Conservation (phyloP, 2,888 invertebrate species). For the Andrena bucephala region DNA sequence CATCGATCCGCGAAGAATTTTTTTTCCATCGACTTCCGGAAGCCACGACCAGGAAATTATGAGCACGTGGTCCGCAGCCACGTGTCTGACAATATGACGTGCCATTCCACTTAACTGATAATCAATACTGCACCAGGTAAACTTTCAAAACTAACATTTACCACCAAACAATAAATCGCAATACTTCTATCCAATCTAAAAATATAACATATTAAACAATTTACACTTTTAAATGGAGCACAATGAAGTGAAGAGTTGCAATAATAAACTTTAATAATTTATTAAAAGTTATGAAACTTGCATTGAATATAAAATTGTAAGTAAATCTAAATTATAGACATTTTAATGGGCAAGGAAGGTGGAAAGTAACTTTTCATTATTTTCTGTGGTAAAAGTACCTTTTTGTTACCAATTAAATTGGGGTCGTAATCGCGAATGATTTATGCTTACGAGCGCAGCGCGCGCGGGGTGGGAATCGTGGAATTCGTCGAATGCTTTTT, state of each 20-base stretch:
- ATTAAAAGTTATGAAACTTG: too few relatives aligned
- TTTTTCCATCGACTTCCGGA: slow-evolving; percentile 78
- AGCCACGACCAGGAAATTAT: slow-evolving; percentile 80
- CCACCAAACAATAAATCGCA: not conserved
- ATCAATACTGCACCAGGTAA: slow-evolving; percentile 6
- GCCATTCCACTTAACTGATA: slow-evolving; percentile 27
- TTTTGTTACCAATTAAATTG: not conserved
- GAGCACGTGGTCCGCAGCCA: slow-evolving; percentile 56
- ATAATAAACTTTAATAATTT: too few relatives aligned
- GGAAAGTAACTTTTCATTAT: not conserved
- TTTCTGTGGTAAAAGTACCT: not conserved
- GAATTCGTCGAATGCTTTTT: slow-evolving; percentile 45
- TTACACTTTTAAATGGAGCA: too few relatives aligned
- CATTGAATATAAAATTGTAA: too few relatives aligned
- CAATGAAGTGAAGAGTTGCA: too few relatives aligned
- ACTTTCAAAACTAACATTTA: not conserved
- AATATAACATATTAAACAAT: too few relatives aligned
- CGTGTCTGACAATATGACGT: slow-evolving; percentile 22
- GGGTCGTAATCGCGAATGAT: not conserved
- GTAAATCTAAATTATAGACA: too few relatives aligned
- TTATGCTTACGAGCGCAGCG: not conserved
- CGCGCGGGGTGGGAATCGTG: not conserved
- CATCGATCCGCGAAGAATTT: slow-evolving; percentile 40
- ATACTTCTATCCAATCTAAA: too few relatives aligned
- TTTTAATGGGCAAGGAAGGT: not conserved